Conservation (phyloP, 2,797 vertebrate genomes). For the Tolypeutes matacus region DNA sequence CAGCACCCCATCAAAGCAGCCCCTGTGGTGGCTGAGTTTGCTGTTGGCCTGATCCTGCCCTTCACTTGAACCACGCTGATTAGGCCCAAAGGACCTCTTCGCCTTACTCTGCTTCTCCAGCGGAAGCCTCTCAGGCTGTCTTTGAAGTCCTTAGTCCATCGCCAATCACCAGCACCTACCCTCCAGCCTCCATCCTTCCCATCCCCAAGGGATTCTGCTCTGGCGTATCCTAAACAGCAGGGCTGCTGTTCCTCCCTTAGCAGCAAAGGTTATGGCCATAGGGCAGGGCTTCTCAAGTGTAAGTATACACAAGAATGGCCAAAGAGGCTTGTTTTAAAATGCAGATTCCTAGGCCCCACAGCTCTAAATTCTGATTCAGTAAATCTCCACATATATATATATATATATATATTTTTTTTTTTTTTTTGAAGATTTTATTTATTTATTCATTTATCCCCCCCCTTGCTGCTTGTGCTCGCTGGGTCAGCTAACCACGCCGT, state of each 20-base stretch:
- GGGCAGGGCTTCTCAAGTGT: not conserved
- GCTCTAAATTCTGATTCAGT: not conserved
- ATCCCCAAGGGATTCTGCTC: not conserved
- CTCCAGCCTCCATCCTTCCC: not conserved
- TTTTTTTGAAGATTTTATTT: no score
- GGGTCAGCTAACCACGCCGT: no score
- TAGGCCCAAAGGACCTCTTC: not conserved
- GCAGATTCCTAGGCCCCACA: not conserved
- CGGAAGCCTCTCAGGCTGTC: not conserved
- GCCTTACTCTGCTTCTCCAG: not conserved
- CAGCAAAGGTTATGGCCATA: no score
- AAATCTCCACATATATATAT: no score
- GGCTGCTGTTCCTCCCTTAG: not conserved
- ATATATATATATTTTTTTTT: no score
- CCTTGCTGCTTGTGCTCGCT: no score
- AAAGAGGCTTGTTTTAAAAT: not conserved
- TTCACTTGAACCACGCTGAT: not conserved
- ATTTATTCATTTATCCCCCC: no score
- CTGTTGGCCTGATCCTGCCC: not conserved
- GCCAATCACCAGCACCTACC: no score
- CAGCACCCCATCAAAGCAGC: not conserved
- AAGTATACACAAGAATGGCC: no score
- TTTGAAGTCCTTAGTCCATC: not conserved
- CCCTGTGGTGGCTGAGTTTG: not conserved
- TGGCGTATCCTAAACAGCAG: fast-evolving